Evolutionary conservation across 2,113 vertebrate species (phyloP).

Genomic region (Corydoras maculifer): DNA sequence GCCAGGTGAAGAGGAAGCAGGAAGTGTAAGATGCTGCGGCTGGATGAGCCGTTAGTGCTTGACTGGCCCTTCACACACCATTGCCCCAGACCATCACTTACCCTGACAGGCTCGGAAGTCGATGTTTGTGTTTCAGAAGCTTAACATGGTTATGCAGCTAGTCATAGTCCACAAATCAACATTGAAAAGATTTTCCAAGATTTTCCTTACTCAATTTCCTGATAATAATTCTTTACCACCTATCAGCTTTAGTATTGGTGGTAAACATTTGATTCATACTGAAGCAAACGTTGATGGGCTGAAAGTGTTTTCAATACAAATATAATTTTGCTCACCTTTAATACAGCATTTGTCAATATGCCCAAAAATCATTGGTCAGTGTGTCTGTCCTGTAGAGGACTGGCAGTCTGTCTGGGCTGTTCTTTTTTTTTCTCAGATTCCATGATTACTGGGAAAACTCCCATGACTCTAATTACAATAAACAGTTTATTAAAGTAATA

Average conservation of each 20-base stretch:
- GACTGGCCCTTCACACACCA: constrained; percentile 12
- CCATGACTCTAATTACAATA: too few relatives aligned
- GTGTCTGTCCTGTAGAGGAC: too few relatives aligned
- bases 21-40: constrained; percentile 10
- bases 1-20: constrained; percentile 5
- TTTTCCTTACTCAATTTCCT: not conserved
- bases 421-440: too few relatives aligned
- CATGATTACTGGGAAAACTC: too few relatives aligned
- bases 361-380: too few relatives aligned
- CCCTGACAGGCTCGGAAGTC: constrained; percentile 49
- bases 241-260: constrained; percentile 8
- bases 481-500: too few relatives aligned
- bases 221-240: constrained; percentile 16
- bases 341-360: too few relatives aligned
- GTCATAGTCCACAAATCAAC: constrained; percentile 18
- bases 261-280: not conserved
- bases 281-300: not conserved
- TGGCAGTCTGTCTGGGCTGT: too few relatives aligned
- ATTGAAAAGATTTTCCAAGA: constrained; percentile 14
- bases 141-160: constrained; percentile 31
- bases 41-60: constrained; percentile 17
- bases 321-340: too few relatives aligned
- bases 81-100: constrained; percentile 21
- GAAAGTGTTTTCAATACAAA: not conserved
- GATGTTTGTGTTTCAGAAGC: constrained; percentile 47